Evolutionary conservation across 1,140 invertebrate species (phyloP), one percentile per base, ranked within the genome.

Genomic region (Chironomus tepperi): DNA sequence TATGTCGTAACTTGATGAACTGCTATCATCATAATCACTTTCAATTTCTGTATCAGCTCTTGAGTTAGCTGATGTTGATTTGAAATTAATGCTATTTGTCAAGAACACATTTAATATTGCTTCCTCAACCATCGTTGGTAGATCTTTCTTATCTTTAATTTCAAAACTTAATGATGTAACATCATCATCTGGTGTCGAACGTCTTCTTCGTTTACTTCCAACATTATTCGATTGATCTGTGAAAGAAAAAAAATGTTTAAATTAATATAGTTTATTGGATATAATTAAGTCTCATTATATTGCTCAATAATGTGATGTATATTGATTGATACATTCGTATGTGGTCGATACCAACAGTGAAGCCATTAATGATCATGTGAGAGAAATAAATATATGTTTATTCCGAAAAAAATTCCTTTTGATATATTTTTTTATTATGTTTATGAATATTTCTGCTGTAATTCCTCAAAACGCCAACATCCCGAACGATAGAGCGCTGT

Each of bases 1-100:
- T 18, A 70, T 10, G 10, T 70, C 65, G 9, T 9, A 19, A 18
- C 65, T 18, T 7, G 65, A 70, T 9, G 12, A n/a, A 15, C 47
- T 57, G 12, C 65, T 70, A 12, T 70, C 65, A 16, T 70, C 65
- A 70, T 70, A 70, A 19, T 70, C 65, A 21, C 65, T 70, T 19
- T 70, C 65, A 5, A 0, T 70, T 8, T 70, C 65, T 0, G 5
- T 70, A 2, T 9, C 65, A 8, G 16, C 65, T 12, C 3, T n/a
- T 57, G 65, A 70, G 65, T 70, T n/a, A 3, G 47, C 47, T 21
- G 16, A 18, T 5, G 19, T 70, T 70, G 65, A 34, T 34, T 2
- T 16, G 6, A 18, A 10, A 10, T 70, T 18, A 9, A 18, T 1
- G 5, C 18, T 16, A 16, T 70, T 70, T 18, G 65, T 70, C 6